Evolutionary conservation across 1,140 invertebrate species (phyloP).

Genomic region (Bombus terrestris): DNA sequence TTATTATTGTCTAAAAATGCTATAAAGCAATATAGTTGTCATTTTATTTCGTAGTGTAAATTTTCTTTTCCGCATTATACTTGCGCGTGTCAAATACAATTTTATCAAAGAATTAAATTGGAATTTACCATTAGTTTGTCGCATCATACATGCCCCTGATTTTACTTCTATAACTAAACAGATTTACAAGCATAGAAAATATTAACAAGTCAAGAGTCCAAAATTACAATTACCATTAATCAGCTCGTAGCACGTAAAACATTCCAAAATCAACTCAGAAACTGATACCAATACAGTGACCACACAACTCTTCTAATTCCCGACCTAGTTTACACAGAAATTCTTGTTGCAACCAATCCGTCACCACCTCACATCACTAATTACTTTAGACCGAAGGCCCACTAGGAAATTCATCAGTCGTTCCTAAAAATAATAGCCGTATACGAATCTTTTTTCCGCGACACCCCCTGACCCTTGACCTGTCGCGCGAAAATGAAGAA

Average conservation of each 20-base stretch:
- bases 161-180: no score
- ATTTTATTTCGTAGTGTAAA: not conserved
- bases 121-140: not conserved
- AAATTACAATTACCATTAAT: not conserved
- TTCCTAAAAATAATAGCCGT: slow-evolving; percentile 18
- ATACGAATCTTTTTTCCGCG: not conserved
- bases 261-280: no score
- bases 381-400: not conserved
- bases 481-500: slow-evolving; percentile 47
- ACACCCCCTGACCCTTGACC: not conserved
- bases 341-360: not conserved
- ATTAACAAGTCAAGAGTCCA: not conserved
- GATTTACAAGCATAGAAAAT: no score
- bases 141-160: no score
- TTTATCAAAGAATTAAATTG: not conserved
- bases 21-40: not conserved
- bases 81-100: not conserved
- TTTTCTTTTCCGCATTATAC: not conserved
- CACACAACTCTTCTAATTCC: not conserved
- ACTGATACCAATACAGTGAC: not conserved
- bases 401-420: slow-evolving; percentile 4
- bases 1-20: not conserved
- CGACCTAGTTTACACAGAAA: not conserved
- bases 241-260: no score
- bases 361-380: not conserved